Percentiles rank a stretch among this genome's conserved stretches.
Evolutionary conservation across 2,888 invertebrate species (phyloP).

Genomic region (Tenthredo scrophulariae): DNA sequence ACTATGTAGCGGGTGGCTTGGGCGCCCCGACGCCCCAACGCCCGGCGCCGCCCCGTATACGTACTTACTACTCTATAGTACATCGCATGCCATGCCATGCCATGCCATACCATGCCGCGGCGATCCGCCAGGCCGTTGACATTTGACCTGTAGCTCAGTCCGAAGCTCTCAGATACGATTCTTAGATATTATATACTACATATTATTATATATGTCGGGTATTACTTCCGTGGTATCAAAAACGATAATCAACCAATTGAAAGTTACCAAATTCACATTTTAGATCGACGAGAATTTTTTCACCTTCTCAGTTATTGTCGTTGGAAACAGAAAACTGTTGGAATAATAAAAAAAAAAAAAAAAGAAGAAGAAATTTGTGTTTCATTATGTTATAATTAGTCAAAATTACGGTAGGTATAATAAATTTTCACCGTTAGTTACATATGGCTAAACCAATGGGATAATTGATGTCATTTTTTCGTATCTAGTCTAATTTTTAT

Average conservation of each 20-base stretch:
- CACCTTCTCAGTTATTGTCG: too few species aligned
- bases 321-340: too few species aligned
- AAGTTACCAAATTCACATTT: neutral
- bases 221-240: neutral
- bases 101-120: neutral
- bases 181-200: neutral
- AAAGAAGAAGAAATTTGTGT: too few species aligned
- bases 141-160: constrained; percentile 37
- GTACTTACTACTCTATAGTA: neutral
- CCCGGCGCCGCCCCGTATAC: constrained; percentile 7
- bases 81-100: neutral
- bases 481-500: neutral
- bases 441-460: neutral
- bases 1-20: constrained; percentile 18
- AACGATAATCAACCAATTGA: neutral
- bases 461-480: neutral
- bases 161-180: constrained; percentile 4
- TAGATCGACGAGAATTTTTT: neutral
- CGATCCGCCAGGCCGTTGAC: constrained; percentile 38
- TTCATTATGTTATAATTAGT: too few species aligned
- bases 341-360: too few species aligned
- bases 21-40: constrained; percentile 27
- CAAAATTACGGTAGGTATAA: too few species aligned
- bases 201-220: neutral
- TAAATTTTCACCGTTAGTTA: too few species aligned